Evolutionary conservation across 2,113 vertebrate species (phyloP), one percentile per base, ranked within the genome.

Genomic region (Barnardius zonarius): DNA sequence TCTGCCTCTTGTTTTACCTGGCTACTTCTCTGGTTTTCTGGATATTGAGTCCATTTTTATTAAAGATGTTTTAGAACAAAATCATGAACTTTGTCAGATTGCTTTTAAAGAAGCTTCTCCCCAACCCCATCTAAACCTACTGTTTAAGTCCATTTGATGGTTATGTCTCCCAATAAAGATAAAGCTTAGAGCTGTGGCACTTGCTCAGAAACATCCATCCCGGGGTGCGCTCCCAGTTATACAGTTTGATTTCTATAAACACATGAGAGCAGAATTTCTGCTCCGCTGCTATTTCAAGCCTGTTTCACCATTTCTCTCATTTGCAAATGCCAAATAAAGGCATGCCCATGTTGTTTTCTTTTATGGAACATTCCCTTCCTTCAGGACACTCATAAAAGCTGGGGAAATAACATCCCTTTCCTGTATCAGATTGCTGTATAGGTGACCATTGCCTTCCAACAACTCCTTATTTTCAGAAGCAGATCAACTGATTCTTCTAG

Each of bases 281-380:
- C 54, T 89, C 73, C 55, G 41, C 57, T 90, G 84, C 88, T 93
- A 91, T 89, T 96, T 89, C 7, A 4, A 91, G 80, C 52, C 75
- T 49, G 11, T 83, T 93, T 96, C 83, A 83, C 88, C 77, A 69
- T 73, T 94, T 85, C 69, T 66, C 46, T 84, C 57, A 49, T 82
- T 73, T 93, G 48, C 54, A 89, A 83, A 93, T 77, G 59, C 81
- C 93, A 96, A 93, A 86, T 80, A 63, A 88, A 80, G 48, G 54
- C 81, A 81, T 88, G 69, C 73, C 66, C 83, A 73, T 87, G 57
- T 77, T 91, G 48, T 74, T 88, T 64, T 70, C 80, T 62, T 66
- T 84, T 86, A 77, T 54, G 69, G 83, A 95, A 88, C 81, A 63
- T 91, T 92, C 88, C 33, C 64, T 93, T 88, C 63, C 75, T 94